Percentiles rank a stretch among this genome's conserved stretches.
These are phyloP conservation scores for Prunella fulvescens DNA, from an alignment of 2,113 vertebrate species.

Conservation along the genomic window DNA sequence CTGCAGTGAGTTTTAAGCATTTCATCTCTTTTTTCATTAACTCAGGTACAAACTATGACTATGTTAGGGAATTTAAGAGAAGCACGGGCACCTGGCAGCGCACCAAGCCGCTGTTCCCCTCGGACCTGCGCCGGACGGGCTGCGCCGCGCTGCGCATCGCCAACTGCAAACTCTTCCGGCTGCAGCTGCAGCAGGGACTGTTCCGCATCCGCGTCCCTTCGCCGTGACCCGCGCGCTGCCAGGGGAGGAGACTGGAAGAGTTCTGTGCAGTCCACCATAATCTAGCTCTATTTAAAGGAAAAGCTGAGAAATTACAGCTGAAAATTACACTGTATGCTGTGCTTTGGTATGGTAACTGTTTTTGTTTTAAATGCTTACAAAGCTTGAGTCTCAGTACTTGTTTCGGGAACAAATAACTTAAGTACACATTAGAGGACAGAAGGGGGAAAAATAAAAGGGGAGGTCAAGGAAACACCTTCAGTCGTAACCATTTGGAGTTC, in stretches of 20 bases:
- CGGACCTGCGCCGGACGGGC: conserved; percentile 88
- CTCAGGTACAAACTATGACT: conserved; percentile 91
- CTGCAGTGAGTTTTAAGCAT: not conserved
- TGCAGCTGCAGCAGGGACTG: conserved; percentile 91
- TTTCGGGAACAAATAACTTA: conserved; percentile 56
- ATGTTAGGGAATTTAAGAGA: conserved; percentile 93
- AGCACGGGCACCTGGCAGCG: conserved; percentile 95
- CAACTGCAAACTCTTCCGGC: conserved; percentile 95
- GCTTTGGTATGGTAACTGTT: conserved; percentile 69
- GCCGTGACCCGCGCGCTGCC: conserved; percentile 38
- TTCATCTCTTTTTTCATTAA: not conserved
- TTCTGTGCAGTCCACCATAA: conserved; percentile 20
- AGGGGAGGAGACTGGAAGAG: conserved; percentile 16
- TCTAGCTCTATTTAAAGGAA: conserved; percentile 61
- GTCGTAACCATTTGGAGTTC: not conserved
- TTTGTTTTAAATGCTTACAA: conserved; percentile 61
- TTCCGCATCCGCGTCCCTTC: conserved; percentile 86
- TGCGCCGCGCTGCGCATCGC: conserved; percentile 90
- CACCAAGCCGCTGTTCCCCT: conserved; percentile 85
- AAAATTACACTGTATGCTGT: conserved; percentile 64
- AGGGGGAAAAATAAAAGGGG: conserved; percentile 8
- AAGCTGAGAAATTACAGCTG: conserved; percentile 61
- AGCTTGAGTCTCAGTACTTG: conserved; percentile 68
- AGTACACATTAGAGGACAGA: conserved; percentile 42
- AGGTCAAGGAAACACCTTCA: conserved; percentile 20